Percentiles rank a stretch among this genome's conserved stretches.
Evolutionary conservation across 2,888 invertebrate species (phyloP).

Genomic region (Phengaris arion): DNA sequence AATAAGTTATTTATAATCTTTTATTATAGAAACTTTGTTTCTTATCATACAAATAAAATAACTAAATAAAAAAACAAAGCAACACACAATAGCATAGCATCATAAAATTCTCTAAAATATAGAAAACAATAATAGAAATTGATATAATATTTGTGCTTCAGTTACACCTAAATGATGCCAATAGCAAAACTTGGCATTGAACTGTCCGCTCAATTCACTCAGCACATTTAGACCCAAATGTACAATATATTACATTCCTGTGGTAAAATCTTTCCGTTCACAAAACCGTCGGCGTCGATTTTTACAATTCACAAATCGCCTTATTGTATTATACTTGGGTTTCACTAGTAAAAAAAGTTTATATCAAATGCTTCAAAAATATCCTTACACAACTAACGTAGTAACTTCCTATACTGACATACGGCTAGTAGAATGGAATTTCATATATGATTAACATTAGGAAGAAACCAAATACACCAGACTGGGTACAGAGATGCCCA

Average conservation of each 20-base stretch:
- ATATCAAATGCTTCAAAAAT: conserved; percentile 80
- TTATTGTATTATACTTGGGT: conserved; percentile 63
- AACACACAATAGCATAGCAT: conserved; percentile 75
- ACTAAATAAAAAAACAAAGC: conserved; percentile 75
- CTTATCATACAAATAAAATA: conserved; percentile 67
- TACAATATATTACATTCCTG: conserved; percentile 78
- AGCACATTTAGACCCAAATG: conserved; percentile 78
- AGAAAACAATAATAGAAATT: conserved; percentile 65
- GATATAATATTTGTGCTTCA: conserved; percentile 58
- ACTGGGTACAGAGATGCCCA: conserved; percentile 72
- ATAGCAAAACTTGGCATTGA: conserved; percentile 77
- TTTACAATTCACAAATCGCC: conserved; percentile 71
- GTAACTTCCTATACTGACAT: conserved; percentile 68
- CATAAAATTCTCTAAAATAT: conserved; percentile 72
- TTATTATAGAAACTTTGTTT: conserved; percentile 74
- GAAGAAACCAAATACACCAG: conserved; percentile 71
- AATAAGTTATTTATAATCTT: conserved; percentile 60
- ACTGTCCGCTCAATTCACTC: conserved; percentile 76
- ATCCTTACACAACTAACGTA: conserved; percentile 78
- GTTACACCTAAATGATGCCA: conserved; percentile 60
- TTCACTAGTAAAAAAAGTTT: conserved; percentile 79
- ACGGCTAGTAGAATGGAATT: conserved; percentile 70
- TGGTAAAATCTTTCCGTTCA: conserved; percentile 75
- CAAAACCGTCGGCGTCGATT: conserved; percentile 70
- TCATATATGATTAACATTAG: conserved; percentile 68